Conservation (phyloP, 2,113 vertebrate genomes). For the Cynocephalus volans region DNA sequence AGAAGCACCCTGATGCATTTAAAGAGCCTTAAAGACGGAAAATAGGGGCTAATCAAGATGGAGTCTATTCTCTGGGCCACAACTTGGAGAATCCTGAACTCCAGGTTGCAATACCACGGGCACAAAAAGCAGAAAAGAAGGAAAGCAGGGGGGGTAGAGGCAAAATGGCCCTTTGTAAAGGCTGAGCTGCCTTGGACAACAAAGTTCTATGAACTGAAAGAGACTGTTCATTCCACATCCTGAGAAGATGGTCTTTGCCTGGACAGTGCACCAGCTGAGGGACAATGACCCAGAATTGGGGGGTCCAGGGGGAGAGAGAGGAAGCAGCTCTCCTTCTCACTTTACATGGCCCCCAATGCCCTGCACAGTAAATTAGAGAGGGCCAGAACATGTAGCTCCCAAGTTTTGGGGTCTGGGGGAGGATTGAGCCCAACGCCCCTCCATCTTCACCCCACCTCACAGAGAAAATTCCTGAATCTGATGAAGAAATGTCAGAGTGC, state of each 20-base stretch:
- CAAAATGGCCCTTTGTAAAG: neutral
- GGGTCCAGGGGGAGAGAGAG: neutral
- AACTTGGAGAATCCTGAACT: neutral
- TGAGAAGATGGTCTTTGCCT: neutral
- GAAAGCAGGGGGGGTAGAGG: neutral
- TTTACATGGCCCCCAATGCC: neutral
- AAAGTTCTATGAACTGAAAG: neutral
- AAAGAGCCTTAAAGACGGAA: constrained; percentile 24
- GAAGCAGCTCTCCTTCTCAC: neutral
- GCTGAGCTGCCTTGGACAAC: neutral
- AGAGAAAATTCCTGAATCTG: constrained; percentile 28
- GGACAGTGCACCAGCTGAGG: neutral
- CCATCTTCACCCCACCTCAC: neutral
- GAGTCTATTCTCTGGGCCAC: neutral
- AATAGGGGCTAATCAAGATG: neutral
- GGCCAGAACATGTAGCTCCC: neutral
- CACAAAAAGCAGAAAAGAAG: neutral
- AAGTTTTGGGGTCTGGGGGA: neutral
- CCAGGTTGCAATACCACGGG: neutral
- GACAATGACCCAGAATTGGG: neutral
- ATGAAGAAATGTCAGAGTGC: constrained; percentile 21
- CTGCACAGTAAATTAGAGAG: neutral
- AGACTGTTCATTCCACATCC: neutral
- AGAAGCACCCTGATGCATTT: neutral
- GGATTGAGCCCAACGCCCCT: neutral